Conservation (phyloP, 2,113 vertebrate species). For the Pitta sordida region DNA sequence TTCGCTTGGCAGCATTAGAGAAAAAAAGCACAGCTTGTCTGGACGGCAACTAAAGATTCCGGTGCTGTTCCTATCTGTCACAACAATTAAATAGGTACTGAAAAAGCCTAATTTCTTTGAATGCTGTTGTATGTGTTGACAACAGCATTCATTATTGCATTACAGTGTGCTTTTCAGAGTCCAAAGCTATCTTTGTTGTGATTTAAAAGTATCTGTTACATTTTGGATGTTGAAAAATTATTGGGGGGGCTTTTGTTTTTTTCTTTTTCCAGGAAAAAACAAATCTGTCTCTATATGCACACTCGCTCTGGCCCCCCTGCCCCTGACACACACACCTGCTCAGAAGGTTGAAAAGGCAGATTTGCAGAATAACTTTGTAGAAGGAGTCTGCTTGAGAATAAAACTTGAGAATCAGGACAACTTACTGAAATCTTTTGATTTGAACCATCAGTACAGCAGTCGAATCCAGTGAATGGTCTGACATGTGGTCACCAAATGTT, state of each 20-base stretch:
- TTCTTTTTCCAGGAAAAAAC: not conserved
- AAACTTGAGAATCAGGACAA: not conserved
- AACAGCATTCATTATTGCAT: not conserved
- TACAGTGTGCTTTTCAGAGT: not conserved
- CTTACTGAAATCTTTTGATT: not conserved
- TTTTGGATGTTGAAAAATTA: not conserved
- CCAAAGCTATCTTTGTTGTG: not conserved
- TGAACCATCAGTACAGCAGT: not conserved
- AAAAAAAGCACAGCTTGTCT: not conserved
- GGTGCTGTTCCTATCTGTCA: not conserved
- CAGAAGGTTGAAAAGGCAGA: not conserved
- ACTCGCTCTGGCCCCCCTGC: no score
- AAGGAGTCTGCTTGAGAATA: not conserved
- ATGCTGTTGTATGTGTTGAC: not conserved
- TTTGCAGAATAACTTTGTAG: not conserved
- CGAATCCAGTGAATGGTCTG: not conserved
- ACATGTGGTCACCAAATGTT: conserved; percentile 64
- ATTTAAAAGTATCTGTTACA: not conserved
- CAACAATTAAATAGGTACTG: not conserved
- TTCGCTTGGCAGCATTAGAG: not conserved
- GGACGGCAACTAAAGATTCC: accelerated
- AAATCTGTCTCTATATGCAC: no score
- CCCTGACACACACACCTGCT: not conserved
- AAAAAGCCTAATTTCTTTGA: not conserved
- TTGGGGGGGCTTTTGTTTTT: not conserved